Base-by-base conservation (phyloP, 2,888 invertebrate species). In the Euzophera pinguis region DNA sequence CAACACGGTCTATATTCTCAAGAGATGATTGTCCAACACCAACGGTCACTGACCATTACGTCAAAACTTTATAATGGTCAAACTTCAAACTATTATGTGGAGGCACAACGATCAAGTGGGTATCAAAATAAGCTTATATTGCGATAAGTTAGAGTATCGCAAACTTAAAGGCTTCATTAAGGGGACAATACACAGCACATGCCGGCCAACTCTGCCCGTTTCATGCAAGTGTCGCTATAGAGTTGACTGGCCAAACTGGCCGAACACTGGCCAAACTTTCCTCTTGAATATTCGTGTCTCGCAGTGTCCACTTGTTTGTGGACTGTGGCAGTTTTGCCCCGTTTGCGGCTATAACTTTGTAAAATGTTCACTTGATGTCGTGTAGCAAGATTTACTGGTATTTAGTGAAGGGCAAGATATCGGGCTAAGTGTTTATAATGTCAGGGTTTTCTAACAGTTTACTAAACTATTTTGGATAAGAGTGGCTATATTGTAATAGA, bases 101-200 rank as follows among this genome's bases (percentile, higher is more conserved):
- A 64, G 71, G 67, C 68, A 72, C 70, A 76, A 72, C 77, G 76
- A 77, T 81, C 75, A 82, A 86, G 81, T 79, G 84, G 82, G 78
- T 76, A 88, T 88, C 88, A 88, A 84, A 86, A 70, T 74, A 65
- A 71, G 82, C 79, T 87, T 81, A 84, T 78, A 78, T 77, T 70
- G 78, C 78, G 74, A 81, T 84, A 86, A 88, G 75, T 88, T 84
- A 81, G 73, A 63, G 67, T 64, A 75, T 82, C 51, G 73, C 71
- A 77, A 84, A 83, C 78, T 84, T 77, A 67, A 8, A 67, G 71
- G 81, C 87, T 87, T 87, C 89, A 90, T 90, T 88, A 89, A 81
- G 82, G 73, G 78, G 76, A 78, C 84, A 78, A 82, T 84, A 84
- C 86, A 85, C 78, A 80, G 81, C 75, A 74, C 69, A 69, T 67